Base-by-base conservation (phyloP, 2,797 vertebrate genomes). In the Microhierax caerulescens region DNA sequence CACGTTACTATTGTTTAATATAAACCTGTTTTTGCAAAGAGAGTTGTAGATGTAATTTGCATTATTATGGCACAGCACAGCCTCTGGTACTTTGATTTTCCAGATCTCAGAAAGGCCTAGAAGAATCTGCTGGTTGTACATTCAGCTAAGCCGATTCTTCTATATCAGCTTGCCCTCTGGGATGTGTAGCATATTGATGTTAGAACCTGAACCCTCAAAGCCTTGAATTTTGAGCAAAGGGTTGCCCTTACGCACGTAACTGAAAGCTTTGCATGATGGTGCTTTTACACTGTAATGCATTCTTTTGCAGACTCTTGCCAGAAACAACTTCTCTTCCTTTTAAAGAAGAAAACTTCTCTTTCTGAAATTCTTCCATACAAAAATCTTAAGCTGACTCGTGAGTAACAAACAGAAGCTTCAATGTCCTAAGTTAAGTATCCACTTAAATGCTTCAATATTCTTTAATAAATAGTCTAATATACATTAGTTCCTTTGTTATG, bases 1-100 rank as follows among this genome's bases (percentile, higher is more conserved):
- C 57, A 73, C 78, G 37, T 70, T 96, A 88, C 73, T 94, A 60
- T 90, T 93, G 20, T 80, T 85, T 96, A 41, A 95, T n/a, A 57
- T 81, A 95, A 95, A 37, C 17, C 4, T 50, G 21, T 2, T 92
- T 51, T 60, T 76, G 30, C 59, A 70, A 82, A 82, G 64, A 54
- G 57, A 92, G 65, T 45, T 82, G 5, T 18, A 57, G 60, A 59
- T 75, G 11, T 32, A 90, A 64, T 95, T 96, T 92, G 36, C 45
- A 85, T 60, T 56, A 70, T 53, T 93, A 61, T 60, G 47, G 28
- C 76, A 96, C 76, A 85, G 36, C 68, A 59, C 36, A 53, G 69
- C 23, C 67, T 90, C 51, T 78, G 48, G 68, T 74, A 32, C 18
- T 86, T 96, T 89, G 54, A 87, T 72, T 92, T 95, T 57, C 41